phyloP scores from a whole-genome alignment of 2,888 invertebrate genomes.

The Cheilosia impressa region DNA sequence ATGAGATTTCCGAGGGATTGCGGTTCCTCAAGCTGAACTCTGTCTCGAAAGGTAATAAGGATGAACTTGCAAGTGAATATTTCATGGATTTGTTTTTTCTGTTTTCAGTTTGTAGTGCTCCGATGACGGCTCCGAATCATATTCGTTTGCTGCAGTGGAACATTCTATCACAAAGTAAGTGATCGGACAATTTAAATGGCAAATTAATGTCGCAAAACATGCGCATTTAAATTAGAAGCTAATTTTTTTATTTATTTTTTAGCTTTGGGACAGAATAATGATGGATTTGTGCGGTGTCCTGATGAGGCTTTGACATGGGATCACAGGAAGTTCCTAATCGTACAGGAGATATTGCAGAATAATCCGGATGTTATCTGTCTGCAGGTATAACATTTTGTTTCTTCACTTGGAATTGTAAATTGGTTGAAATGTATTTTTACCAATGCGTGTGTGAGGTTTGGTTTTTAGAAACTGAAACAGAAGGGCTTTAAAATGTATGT shows the following conservation, averaged over 20 bases:
- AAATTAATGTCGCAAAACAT: conserved; percentile 30
- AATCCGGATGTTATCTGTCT: conserved; percentile 89
- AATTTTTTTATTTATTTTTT: conserved; percentile 77
- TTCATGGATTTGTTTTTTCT: conserved; percentile 7
- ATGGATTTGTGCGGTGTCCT: conserved; percentile 89
- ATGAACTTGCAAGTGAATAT: conserved; percentile 22
- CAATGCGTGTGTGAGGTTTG: background rate
- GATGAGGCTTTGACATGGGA: conserved; percentile 89
- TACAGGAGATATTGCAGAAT: conserved; percentile 89
- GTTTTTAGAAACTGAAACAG: background rate
- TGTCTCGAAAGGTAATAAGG: conserved; percentile 83
- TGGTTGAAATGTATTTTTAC: background rate
- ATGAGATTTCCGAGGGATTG: conserved; percentile 82
- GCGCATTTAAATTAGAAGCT: background rate
- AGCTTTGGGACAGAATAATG: conserved; percentile 89
- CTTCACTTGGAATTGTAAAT: conserved; percentile 13
- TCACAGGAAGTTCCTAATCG: conserved; percentile 87
- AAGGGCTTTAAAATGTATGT: no score
- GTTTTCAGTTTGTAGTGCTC: conserved; percentile 84
- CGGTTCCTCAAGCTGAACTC: conserved; percentile 83
- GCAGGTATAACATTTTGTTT: conserved; percentile 84
- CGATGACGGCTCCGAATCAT: conserved; percentile 83
- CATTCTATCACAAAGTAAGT: conserved; percentile 88
- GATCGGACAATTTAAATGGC: conserved; percentile 45
- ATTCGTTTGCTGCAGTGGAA: conserved; percentile 89